Evolutionary conservation across 2,797 vertebrate species (phyloP), one percentile per base, ranked within the genome.

Genomic region (Ctenopoma multispine): DNA sequence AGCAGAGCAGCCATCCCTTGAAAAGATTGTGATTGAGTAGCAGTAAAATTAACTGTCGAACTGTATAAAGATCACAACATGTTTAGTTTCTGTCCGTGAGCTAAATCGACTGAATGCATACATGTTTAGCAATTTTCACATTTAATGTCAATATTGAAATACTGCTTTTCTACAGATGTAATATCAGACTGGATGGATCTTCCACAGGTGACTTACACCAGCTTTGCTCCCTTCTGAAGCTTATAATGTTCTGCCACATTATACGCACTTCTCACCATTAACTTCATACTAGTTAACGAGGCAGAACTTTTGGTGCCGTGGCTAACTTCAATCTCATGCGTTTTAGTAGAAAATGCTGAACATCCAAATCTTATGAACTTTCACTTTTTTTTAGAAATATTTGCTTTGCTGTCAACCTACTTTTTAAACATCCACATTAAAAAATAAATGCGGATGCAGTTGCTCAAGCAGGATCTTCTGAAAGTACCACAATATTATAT

Each of bases 1-100:
- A 74, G 57, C 59, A 24, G 67, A 80, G 76, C 75, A 79, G 83
- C 72, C 77, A 83, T 47, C 59, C 65, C 72, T 77, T 89, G 67
- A 86, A 73, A 85, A 63, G 56, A 43, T 34, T 69, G 44, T 67
- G 72, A 82, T 73, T 64, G 68, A 82, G 61, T 49, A 41, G 65
- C 44, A 27, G 49, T 56, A 43, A 65, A 69, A 80, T 82, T 49
- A 76, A 75, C 61, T 46, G 50, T 53, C 24, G 67, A 57, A 62
- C 46, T 55, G 54, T 64, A 20, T 69, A 64, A 63, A 69, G 62
- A 81, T 80, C 64, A 73, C 46, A 81, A 57, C 65, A 63, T 69
- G 54, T 77, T 80, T 63, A 36, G 46, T 53, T 61, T 59, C 31
- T 29, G 55, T 51, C 77, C 43, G 4, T 49, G 34, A 69, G 72